Conservation (phyloP, 2,113 vertebrate species). For the Neofelis nebulosa region DNA sequence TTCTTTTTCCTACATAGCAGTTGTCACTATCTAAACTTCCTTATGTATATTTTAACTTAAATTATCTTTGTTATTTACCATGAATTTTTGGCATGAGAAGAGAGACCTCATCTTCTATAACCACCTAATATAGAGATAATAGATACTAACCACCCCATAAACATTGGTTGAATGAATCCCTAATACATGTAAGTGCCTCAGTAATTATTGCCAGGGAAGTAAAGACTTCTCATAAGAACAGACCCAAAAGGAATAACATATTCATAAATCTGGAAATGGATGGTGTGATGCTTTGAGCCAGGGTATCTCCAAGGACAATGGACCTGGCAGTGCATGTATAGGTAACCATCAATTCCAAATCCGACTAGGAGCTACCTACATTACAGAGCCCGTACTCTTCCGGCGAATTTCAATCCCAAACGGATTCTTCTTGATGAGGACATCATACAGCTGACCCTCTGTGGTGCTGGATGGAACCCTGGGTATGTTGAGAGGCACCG, state of each 20-base stretch:
- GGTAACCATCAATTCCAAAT: neutral
- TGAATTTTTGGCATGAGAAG: neutral
- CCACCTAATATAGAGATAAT: neutral
- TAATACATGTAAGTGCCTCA: neutral
- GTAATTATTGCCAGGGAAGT: neutral
- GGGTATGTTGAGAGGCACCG: constrained; percentile 86
- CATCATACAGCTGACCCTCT: constrained; percentile 84
- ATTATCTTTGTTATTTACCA: neutral
- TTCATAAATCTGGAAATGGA: neutral
- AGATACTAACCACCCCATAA: neutral
- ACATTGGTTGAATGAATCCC: neutral
- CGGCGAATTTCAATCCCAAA: constrained; percentile 90
- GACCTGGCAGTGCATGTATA: rapidly evolving
- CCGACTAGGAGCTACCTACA: constrained; percentile 83
- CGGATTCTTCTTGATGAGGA: constrained; percentile 81
- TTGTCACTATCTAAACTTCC: neutral
- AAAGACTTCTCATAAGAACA: neutral
- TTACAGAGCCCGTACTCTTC: constrained; percentile 84
- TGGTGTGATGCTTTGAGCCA: neutral
- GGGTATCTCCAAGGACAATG: neutral
- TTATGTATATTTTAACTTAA: neutral
- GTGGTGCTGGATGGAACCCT: constrained; percentile 71
- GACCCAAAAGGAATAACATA: neutral
- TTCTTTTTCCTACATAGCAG: neutral
- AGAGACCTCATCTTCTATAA: neutral